These are phyloP conservation scores for Coracopsis vasa DNA, from an alignment of 2,113 vertebrate genomes.

Conservation along the genomic window DNA sequence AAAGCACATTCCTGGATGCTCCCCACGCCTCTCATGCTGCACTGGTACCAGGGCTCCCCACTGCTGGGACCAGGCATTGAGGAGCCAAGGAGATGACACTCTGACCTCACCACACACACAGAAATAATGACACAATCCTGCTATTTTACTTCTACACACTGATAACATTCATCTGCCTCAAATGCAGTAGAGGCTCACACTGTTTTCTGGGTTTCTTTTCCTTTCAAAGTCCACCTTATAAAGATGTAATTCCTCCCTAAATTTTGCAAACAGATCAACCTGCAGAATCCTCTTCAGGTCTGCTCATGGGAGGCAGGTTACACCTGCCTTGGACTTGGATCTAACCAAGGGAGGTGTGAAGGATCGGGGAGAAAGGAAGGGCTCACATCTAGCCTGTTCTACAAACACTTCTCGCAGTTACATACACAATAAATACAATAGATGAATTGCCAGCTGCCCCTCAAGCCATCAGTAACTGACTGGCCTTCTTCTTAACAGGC, in stretches of 20 bases:
- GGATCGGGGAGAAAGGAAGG: background rate
- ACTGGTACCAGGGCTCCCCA: background rate
- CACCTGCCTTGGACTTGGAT: background rate
- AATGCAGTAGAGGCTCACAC: background rate
- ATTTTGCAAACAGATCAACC: background rate
- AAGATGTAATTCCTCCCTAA: background rate
- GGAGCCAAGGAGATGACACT: background rate
- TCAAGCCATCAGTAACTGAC: background rate
- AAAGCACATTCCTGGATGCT: background rate
- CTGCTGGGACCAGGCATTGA: accelerated
- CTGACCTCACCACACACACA: background rate
- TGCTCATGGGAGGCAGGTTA: background rate
- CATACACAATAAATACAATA: background rate
- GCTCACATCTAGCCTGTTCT: background rate
- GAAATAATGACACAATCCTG: background rate
- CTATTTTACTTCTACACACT: background rate
- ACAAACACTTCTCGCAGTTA: background rate
- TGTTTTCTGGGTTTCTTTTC: background rate
- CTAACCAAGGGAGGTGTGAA: background rate
- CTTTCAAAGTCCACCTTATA: background rate
- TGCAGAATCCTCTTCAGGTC: background rate
- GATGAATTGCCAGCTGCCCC: background rate
- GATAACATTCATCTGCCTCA: background rate
- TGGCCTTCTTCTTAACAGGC: background rate
- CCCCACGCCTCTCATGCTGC: accelerated